phyloP scores from a whole-genome alignment of 53 echinoderm and acorn worm genomes.

The Patiria pectinifera region DNA sequence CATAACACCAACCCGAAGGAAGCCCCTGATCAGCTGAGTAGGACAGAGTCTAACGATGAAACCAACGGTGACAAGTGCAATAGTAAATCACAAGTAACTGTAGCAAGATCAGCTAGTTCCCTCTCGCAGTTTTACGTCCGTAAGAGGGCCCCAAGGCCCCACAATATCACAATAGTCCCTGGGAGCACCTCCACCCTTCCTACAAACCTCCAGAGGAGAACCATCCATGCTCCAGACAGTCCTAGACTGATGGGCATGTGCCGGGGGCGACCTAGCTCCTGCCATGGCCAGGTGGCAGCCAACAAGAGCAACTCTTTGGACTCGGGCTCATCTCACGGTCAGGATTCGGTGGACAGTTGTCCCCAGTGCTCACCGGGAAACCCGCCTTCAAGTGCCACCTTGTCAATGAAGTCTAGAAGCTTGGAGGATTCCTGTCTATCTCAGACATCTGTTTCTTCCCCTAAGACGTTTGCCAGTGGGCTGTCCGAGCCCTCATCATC shows the following conservation, averaged over 20 bases:
- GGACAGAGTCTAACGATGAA: background rate
- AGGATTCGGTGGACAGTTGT: slow-evolving; percentile 34
- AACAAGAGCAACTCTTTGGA: slow-evolving; percentile 57
- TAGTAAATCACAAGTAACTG: slow-evolving; percentile 26
- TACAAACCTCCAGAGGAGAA: slow-evolving; percentile 23
- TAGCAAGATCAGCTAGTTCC: slow-evolving; percentile 72
- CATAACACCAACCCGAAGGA: background rate
- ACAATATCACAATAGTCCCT: slow-evolving; percentile 51
- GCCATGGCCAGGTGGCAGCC: slow-evolving; percentile 41
- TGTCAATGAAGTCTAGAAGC: slow-evolving; percentile 39
- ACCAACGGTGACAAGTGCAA: slow-evolving; percentile 53
- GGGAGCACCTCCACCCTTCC: slow-evolving; percentile 51
- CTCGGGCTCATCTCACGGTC: background rate
- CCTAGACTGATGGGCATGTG: slow-evolving; percentile 47
- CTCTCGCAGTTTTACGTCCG: slow-evolving; percentile 90
- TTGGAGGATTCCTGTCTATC: slow-evolving; percentile 37
- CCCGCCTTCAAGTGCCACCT: background rate
- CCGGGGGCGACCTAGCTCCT: slow-evolving; percentile 52
- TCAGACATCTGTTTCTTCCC: background rate
- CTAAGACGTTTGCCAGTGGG: background rate
- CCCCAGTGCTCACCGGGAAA: slow-evolving; percentile 22
- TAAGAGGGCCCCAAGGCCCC: slow-evolving; percentile 65
- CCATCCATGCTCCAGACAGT: slow-evolving; percentile 55
- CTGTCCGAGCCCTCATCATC: background rate
- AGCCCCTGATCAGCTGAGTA: background rate